A percentile compares a stretch with the other conserved stretches of the same genome.
Conservation (phyloP, 2,797 vertebrate species). For the Hippoglossus hippoglossus region DNA sequence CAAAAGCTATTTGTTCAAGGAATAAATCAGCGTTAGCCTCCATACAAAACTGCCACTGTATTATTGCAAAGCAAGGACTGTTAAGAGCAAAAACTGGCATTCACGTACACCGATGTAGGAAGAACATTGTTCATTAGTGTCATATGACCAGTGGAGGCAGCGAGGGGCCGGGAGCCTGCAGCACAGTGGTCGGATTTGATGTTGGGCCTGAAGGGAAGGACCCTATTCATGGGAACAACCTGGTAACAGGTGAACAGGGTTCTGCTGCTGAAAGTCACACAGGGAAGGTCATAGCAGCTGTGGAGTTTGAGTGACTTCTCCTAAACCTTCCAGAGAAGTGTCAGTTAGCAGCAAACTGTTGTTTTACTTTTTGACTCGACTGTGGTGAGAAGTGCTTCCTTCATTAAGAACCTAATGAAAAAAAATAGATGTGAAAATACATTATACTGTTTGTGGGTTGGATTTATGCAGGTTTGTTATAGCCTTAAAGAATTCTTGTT, state of each 20-base stretch:
- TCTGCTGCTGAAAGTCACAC: constrained; percentile 5
- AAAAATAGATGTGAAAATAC: constrained; percentile 2
- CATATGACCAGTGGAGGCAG: constrained; percentile 23
- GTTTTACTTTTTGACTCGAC: constrained; percentile 15
- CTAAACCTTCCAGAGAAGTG: constrained; percentile 30
- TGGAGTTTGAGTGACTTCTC: constrained; percentile 17
- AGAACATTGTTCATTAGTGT: constrained; percentile 45
- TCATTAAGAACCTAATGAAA: not conserved
- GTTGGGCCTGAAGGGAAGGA: not conserved
- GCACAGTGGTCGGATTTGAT: constrained; percentile 30
- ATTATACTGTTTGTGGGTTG: not conserved
- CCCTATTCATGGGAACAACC: too few relatives aligned
- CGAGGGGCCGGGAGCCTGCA: constrained; percentile 1
- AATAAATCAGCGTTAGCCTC: constrained; percentile 36
- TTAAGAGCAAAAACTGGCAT: constrained; percentile 12
- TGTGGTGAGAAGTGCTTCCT: not conserved
- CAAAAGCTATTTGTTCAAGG: constrained; percentile 57
- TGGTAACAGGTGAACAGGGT: not conserved
- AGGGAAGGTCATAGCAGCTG: constrained; percentile 8
- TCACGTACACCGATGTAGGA: constrained; percentile 32
- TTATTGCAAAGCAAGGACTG: constrained; percentile 52
- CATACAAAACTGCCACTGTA: constrained; percentile 51
- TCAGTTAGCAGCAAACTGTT: constrained; percentile 52
- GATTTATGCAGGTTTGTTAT: not conserved
- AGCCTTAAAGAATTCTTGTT: constrained; percentile 12